phyloP scores from a whole-genome alignment of 2,797 vertebrate species.

The Protonibea diacanthus region DNA sequence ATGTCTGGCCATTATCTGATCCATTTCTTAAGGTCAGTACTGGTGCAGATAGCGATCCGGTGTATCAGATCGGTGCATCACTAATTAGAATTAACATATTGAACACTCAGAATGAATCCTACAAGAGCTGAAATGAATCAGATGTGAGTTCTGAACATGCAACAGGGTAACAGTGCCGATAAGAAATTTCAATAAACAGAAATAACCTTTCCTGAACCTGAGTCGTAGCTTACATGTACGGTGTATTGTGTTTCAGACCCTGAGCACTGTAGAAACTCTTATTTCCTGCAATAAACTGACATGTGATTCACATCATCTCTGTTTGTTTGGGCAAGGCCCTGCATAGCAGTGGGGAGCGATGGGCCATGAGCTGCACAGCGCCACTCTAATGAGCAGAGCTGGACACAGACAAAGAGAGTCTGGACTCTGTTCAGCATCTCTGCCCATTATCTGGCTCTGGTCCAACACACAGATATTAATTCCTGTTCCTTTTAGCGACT shows the following conservation, averaged over 20 bases:
- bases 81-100: slow-evolving; percentile 16
- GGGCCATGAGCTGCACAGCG: slow-evolving; percentile 77
- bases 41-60: not conserved
- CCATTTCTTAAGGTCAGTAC: not conserved
- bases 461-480: slow-evolving; percentile 83
- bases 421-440: slow-evolving; percentile 82
- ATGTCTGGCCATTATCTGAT: not conserved
- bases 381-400: slow-evolving; percentile 83
- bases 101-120: not conserved
- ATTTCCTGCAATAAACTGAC: slow-evolving; percentile 69
- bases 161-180: slow-evolving; percentile 1
- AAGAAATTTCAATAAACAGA: slow-evolving; percentile 10
- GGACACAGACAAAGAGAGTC: slow-evolving; percentile 84
- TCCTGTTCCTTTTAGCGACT: slow-evolving; percentile 76
- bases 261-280: slow-evolving; percentile 38
- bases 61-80: slow-evolving; percentile 3
- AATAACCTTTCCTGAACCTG: slow-evolving; percentile 8
- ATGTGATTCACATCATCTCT: slow-evolving; percentile 74
- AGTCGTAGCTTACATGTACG: slow-evolving; percentile 1
- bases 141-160: slow-evolving; percentile 12
- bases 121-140: slow-evolving; percentile 12
- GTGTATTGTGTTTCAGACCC: slow-evolving; percentile 20
- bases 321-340: slow-evolving; percentile 74
- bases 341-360: slow-evolving; percentile 65
- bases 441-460: slow-evolving; percentile 79